Base-by-base conservation (phyloP, 2,797 vertebrate species). In the Pipistrellus pipistrellus region DNA sequence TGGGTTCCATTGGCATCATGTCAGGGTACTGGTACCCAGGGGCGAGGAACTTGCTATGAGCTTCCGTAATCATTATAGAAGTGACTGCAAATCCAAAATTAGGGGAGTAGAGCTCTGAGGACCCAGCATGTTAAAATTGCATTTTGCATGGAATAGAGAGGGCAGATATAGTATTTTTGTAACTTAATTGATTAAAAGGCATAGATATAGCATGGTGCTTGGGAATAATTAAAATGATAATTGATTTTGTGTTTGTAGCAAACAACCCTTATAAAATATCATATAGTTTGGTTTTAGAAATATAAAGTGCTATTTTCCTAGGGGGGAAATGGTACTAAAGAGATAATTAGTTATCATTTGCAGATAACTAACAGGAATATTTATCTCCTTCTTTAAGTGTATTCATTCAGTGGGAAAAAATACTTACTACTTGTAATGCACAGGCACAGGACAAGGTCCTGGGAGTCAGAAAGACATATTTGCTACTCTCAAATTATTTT, bases 121-220 rank as follows among this genome's bases (percentile, higher is more conserved):
- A 78, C 27, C 59, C n/a, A 73, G 76, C 5, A 93, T 85, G 64
- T 87, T 78, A 20, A 84, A 95, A 92, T 83, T 88, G 35, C 64
- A 91, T 95, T 97, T 96, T 94, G 57, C 71, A 96, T 80, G 76
- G 73, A 94, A 95, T n/a, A 57, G 89, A 57, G 73, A 90, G 86
- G 90, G 72, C 78, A 84, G 85, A 93, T 95, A 97, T 5, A 95
- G 59, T 46, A 72, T 73, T 71, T 72, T n/a, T 15, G 55, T 94
- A 83, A 95, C 90, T 35, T 35, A 62, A 76, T 94, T 73, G 55
- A 96, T 88, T 76, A 97, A 95, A 93, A 10, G 27, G 53, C 55
- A 75, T 15, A 83, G 23, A 51, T 93, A 48, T 4, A 78, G 32
- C 32, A 25, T 71, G 21, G 3, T 71, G 20, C 57, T 90, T 62